A percentile compares a stretch with the other conserved stretches of the same genome.
These are phyloP conservation scores for Trichomycterus rosablanca DNA, from an alignment of 2,113 vertebrate genomes.

Conservation along the genomic window DNA sequence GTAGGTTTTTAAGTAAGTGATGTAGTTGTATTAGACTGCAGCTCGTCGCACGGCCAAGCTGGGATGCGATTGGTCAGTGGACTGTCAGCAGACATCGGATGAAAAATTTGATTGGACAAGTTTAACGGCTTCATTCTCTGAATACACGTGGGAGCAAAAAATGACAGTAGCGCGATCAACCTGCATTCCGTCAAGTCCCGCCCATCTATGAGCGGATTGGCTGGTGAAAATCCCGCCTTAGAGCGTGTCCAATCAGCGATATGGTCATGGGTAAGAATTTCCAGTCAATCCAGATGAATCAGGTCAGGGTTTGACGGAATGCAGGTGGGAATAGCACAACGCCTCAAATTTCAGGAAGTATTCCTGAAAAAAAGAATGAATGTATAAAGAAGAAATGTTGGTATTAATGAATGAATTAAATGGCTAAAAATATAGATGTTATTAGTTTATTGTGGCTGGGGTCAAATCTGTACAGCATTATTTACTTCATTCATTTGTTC, in stretches of 20 bases:
- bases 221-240: neutral
- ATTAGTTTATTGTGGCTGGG: too few relatives aligned
- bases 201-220: neutral
- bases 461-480: too few relatives aligned
- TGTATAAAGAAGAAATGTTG: neutral
- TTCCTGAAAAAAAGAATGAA: neutral
- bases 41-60: conserved; percentile 69
- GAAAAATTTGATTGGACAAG: conserved; percentile 77
- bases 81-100: conserved; percentile 97
- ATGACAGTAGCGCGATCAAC: neutral
- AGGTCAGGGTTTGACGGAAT: neutral
- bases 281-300: neutral
- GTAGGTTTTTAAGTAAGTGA: too few relatives aligned
- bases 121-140: conserved; percentile 53
- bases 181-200: neutral
- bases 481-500: too few relatives aligned
- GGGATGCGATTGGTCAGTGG: conserved; percentile 75
- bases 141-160: neutral
- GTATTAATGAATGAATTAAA: too few relatives aligned
- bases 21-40: too few relatives aligned
- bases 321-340: neutral
- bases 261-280: too few relatives aligned
- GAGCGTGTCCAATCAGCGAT: too few relatives aligned
- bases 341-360: neutral
- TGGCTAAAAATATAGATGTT: too few relatives aligned